phyloP scores from a whole-genome alignment of 2,888 invertebrate genomes.

The Melanargia galathea region DNA sequence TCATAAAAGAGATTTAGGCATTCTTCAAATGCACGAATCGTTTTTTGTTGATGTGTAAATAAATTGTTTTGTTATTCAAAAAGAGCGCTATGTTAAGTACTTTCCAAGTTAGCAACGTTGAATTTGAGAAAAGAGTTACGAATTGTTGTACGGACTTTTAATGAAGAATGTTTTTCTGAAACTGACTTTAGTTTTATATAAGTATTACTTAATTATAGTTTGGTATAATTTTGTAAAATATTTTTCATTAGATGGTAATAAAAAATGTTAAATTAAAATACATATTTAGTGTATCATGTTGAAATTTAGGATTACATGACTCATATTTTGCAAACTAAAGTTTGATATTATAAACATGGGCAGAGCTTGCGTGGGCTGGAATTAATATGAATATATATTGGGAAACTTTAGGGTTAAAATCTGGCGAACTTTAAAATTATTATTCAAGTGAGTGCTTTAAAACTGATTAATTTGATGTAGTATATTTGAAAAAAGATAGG shows the following conservation, averaged over 20 bases:
- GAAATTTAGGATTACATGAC: not conserved
- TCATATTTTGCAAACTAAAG: slow-evolving; percentile 49
- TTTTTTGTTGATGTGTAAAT: slow-evolving; percentile 25
- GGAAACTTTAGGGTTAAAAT: slow-evolving; percentile 73
- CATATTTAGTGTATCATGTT: no score
- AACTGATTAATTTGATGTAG: not conserved
- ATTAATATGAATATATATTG: slow-evolving; percentile 80
- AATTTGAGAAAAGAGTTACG: slow-evolving; percentile 1
- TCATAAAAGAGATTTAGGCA: slow-evolving; percentile 63
- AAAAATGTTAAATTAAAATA: no score
- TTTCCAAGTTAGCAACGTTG: not conserved
- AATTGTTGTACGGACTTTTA: not conserved
- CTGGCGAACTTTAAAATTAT: slow-evolving; percentile 35
- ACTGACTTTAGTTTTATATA: not conserved
- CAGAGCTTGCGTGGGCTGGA: slow-evolving; percentile 62
- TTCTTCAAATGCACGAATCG: slow-evolving; percentile 49
- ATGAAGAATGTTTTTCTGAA: not conserved
- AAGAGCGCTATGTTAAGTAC: slow-evolving; percentile 16
- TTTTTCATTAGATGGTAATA: no score
- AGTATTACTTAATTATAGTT: no score
- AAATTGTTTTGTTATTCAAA: slow-evolving; percentile 18
- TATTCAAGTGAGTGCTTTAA: not conserved
- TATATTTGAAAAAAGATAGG: no score
- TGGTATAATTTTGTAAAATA: no score
- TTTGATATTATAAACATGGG: slow-evolving; percentile 60